A percentile compares a stretch with the other conserved stretches of the same genome.
Conservation (phyloP, 2,888 invertebrate species). For the Athalia circularis region DNA sequence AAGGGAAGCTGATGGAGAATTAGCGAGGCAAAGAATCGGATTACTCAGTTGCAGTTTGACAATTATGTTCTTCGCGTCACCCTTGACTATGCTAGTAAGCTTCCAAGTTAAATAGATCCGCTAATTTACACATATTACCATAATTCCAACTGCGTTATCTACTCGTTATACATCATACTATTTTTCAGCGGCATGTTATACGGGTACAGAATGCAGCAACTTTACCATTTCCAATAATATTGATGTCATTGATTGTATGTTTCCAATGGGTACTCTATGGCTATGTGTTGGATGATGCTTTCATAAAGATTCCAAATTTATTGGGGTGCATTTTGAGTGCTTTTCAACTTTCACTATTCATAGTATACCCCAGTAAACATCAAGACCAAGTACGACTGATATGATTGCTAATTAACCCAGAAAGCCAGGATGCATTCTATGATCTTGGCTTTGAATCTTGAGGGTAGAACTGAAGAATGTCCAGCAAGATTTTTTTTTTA, state of each 20-base stretch:
- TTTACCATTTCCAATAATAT: slow-evolving; percentile 91
- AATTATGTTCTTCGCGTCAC: slow-evolving; percentile 88
- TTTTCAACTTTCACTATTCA: slow-evolving; percentile 86
- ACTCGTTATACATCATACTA: slow-evolving; percentile 47
- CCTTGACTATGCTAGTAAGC: slow-evolving; percentile 83
- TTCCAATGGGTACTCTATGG: slow-evolving; percentile 92
- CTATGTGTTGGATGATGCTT: slow-evolving; percentile 83
- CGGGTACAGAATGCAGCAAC: slow-evolving; percentile 87
- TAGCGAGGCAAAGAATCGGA: slow-evolving; percentile 81
- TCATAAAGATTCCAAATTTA: slow-evolving; percentile 88
- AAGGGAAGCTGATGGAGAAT: slow-evolving; percentile 75
- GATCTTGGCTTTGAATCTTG: too few species aligned
- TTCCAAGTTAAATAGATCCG: background rate
- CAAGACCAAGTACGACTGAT: slow-evolving; percentile 61
- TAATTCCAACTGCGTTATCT: slow-evolving; percentile 16
- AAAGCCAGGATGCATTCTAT: background rate
- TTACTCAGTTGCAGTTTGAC: slow-evolving; percentile 84
- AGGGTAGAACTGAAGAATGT: too few species aligned
- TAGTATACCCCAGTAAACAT: slow-evolving; percentile 80
- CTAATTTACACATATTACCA: slow-evolving; percentile 19
- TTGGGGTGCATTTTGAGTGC: slow-evolving; percentile 85
- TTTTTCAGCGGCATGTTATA: slow-evolving; percentile 82
- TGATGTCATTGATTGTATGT: slow-evolving; percentile 88
- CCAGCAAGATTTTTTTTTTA: too few species aligned
- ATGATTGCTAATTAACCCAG: slow-evolving; percentile 50